Evolutionary conservation across 2,797 vertebrate species (phyloP).

Genomic region (Megaceryle alcyon): DNA sequence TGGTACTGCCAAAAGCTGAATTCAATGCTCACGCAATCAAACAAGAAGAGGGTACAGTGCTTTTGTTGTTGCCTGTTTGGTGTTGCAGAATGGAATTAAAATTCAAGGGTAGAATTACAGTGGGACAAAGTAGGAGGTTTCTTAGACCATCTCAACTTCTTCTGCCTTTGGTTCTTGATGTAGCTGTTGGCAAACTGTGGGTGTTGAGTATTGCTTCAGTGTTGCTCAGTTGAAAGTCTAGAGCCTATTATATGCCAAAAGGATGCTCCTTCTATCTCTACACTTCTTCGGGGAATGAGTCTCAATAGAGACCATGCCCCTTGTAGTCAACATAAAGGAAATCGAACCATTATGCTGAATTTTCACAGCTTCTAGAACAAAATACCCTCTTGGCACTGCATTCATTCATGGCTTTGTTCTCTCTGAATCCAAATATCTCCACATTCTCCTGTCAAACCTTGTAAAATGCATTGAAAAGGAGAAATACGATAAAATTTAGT

Average conservation of each 20-base stretch:
- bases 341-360: too few relatives aligned
- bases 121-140: neutral
- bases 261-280: neutral
- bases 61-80: neutral
- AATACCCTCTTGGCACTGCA: neutral
- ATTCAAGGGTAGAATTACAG: rapidly evolving
- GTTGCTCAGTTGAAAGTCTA: neutral
- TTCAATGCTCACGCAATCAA: neutral
- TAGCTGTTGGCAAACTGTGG: neutral
- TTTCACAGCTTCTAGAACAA: neutral
- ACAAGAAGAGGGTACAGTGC: neutral
- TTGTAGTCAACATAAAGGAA: neutral
- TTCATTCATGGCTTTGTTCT: neutral
- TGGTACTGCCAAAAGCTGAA: neutral
- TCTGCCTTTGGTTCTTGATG: neutral
- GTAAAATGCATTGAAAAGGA: neutral
- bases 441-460: neutral
- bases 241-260: neutral
- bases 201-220: neutral
- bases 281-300: neutral
- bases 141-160: neutral
- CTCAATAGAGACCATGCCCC: neutral
- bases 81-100: neutral
- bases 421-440: neutral
- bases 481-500: neutral